Conservation (phyloP, 2,888 invertebrate species). For the Crioceris asparagi region DNA sequence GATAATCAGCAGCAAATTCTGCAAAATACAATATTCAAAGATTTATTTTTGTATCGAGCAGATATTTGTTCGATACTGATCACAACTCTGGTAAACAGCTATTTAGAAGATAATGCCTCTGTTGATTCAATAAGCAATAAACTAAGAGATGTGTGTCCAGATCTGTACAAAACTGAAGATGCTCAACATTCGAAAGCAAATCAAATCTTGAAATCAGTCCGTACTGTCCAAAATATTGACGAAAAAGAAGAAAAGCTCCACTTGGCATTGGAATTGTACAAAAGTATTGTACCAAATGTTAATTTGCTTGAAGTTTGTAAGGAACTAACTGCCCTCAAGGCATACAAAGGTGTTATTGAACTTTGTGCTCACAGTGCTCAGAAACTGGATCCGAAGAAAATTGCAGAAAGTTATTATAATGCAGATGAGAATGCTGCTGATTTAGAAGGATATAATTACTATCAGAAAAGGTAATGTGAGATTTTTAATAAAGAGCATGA, state of each 20-base stretch:
- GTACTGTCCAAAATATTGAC: constrained; percentile 57
- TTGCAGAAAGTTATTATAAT: constrained; percentile 79
- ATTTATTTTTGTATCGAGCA: constrained; percentile 67
- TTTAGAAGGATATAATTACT: constrained; percentile 52
- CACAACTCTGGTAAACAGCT: constrained; percentile 77
- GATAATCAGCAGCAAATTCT: constrained; percentile 54
- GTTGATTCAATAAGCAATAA: constrained; percentile 84
- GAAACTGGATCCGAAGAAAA: constrained; percentile 80
- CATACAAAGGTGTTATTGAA: constrained; percentile 83
- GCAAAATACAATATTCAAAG: constrained; percentile 56
- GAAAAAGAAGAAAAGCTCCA: constrained; percentile 69
- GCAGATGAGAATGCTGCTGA: constrained; percentile 76
- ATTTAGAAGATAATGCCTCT: constrained; percentile 89
- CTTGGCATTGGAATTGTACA: constrained; percentile 74
- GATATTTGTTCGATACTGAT: constrained; percentile 68
- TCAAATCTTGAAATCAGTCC: constrained; percentile 57
- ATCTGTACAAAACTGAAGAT: constrained; percentile 88
- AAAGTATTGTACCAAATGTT: constrained; percentile 78
- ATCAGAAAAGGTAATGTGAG: constrained; percentile 23
- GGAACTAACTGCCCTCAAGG: constrained; percentile 69
- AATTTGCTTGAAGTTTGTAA: constrained; percentile 77
- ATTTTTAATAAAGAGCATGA: no score
- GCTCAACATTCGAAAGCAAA: constrained; percentile 87
- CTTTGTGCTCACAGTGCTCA: constrained; percentile 74
- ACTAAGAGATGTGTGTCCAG: constrained; percentile 84